These are phyloP conservation scores for Caenorhabditis briggsae DNA, from an alignment of 1,140 invertebrate species.

Conservation along the genomic window DNA sequence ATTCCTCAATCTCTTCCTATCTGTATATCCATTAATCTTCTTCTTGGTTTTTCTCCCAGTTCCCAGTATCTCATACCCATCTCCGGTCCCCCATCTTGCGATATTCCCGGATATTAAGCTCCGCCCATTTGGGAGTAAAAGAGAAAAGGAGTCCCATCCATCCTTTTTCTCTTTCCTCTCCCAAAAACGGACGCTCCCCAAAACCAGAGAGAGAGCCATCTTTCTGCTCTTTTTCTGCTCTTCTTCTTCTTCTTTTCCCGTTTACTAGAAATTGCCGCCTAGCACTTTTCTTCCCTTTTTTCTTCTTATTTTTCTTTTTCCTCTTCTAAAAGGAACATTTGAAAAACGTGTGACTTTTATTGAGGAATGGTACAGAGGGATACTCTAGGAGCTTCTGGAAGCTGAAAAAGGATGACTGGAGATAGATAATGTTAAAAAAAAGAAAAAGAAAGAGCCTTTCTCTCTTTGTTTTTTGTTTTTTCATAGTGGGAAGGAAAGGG, in stretches of 20 bases:
- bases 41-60: background rate
- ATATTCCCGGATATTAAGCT: background rate
- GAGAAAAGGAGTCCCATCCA: background rate
- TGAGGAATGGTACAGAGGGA: background rate
- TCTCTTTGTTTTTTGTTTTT: conserved; percentile 17
- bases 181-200: background rate
- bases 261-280: background rate
- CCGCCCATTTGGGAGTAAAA: conserved; percentile 38
- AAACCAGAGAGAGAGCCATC: background rate
- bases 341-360: conserved; percentile 38
- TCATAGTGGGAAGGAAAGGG: background rate
- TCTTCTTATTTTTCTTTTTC: background rate
- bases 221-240: conserved; percentile 21
- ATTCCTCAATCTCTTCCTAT: no score
- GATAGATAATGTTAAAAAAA: background rate
- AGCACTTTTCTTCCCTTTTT: background rate
- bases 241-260: background rate
- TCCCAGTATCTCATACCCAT: background rate
- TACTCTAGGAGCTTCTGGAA: no score
- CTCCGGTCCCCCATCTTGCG: background rate
- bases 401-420: background rate
- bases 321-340: background rate
- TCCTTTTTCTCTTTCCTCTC: background rate
- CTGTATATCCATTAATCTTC: background rate
- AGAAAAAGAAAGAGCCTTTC: background rate